These are phyloP conservation scores for Rafetus swinhoei DNA, from an alignment of 2,113 vertebrate genomes.

Conservation along the genomic window DNA sequence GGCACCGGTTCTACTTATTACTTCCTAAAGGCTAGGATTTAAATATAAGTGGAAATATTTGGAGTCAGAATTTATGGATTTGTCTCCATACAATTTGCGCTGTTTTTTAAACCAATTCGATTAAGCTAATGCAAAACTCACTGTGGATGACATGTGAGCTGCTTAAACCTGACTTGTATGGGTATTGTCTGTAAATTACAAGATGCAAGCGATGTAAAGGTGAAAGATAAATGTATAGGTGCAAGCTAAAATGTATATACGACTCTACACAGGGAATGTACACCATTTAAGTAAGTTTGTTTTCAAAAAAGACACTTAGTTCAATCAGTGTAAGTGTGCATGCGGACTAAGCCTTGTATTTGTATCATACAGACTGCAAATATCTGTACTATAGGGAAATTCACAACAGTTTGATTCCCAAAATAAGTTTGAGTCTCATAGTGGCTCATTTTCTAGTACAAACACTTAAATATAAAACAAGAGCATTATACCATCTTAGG, in stretches of 20 bases:
- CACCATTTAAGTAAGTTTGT: not conserved
- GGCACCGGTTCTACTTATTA: not conserved
- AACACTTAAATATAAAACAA: not conserved
- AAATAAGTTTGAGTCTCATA: not conserved
- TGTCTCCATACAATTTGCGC: not conserved
- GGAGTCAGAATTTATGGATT: not conserved
- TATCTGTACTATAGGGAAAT: not conserved
- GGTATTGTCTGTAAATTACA: not conserved
- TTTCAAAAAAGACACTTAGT: not conserved
- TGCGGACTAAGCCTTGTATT: not conserved
- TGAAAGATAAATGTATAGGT: not conserved
- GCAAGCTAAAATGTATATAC: not conserved
- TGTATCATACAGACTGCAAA: not conserved
- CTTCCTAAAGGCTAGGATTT: not conserved
- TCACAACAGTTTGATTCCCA: not conserved
- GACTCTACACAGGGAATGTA: not conserved
- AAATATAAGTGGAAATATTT: not conserved
- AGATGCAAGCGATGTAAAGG: not conserved
- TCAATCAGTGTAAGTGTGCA: not conserved
- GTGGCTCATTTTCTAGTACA: not conserved
- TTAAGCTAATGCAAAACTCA: not conserved
- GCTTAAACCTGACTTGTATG: not conserved
- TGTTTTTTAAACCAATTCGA: not conserved
- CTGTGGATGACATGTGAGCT: not conserved
- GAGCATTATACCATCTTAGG: not conserved